These are phyloP conservation scores for Cinara cedri DNA, from an alignment of 2,888 invertebrate species.

Conservation along the genomic window DNA sequence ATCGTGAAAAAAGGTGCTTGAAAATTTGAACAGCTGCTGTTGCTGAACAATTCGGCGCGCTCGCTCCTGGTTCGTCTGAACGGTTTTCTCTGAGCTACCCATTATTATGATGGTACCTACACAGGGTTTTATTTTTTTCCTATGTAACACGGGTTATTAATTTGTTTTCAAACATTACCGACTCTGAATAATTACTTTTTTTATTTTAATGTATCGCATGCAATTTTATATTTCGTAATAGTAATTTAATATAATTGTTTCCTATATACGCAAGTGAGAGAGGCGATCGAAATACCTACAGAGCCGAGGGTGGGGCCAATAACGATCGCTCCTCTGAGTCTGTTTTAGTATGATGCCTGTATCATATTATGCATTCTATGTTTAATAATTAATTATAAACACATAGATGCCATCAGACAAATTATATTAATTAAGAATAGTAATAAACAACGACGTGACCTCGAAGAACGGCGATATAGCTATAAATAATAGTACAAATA, in stretches of 20 bases:
- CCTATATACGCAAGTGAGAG: constrained; percentile 2
- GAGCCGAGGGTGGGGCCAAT: background rate
- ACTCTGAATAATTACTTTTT: constrained; percentile 2
- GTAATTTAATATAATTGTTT: constrained; percentile 14
- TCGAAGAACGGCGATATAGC: background rate
- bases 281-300: too few relatives aligned
- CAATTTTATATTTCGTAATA: constrained; percentile 21
- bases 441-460: background rate
- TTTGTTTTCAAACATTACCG: constrained; percentile 13
- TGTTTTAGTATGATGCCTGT: background rate
- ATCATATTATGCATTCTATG: background rate
- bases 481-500: background rate
- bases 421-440: too few relatives aligned
- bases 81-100: background rate
- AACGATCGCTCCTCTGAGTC: background rate
- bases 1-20: background rate
- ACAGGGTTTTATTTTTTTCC: background rate
- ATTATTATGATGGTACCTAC: background rate
- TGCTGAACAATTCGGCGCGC: background rate
- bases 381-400: constrained; percentile 14
- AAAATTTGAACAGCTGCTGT: constrained; percentile 49
- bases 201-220: background rate
- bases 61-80: background rate
- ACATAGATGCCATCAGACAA: too few relatives aligned
- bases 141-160: background rate